These are phyloP conservation scores for Microcebus ravelobensis DNA, from an alignment of 2,113 vertebrate genomes.

Conservation along the genomic window DNA sequence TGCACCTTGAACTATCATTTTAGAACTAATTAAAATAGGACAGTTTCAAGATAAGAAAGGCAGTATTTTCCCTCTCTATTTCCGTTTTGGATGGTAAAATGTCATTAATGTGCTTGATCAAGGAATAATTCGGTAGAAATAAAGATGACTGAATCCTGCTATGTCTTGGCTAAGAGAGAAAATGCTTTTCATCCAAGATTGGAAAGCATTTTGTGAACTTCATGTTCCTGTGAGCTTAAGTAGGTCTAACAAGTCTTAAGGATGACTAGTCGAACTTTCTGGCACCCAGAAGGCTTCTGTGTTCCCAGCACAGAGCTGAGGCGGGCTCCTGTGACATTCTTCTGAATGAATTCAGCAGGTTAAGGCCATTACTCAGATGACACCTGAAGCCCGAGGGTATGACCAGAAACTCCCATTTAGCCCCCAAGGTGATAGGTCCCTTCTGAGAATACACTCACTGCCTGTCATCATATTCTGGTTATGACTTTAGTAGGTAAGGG, in stretches of 20 bases:
- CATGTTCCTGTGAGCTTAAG: conserved; percentile 62
- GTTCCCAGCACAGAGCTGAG: neutral
- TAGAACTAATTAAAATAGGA: neutral
- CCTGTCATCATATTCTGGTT: neutral
- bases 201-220: conserved; percentile 66
- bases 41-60: neutral
- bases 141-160: conserved; percentile 63
- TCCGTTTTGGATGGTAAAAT: conserved; percentile 25
- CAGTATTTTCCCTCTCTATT: neutral
- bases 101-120: neutral
- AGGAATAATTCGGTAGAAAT: conserved; percentile 60
- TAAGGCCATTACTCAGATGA: neutral
- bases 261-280: conserved; percentile 33
- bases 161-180: conserved; percentile 55
- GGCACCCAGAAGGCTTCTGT: neutral
- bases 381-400: neutral
- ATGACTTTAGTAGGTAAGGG: neutral
- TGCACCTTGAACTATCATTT: neutral
- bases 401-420: conserved; percentile 19
- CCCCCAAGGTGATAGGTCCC: neutral
- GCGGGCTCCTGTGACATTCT: neutral
- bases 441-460: neutral
- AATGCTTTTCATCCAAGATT: conserved; percentile 8
- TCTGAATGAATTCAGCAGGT: conserved; percentile 46
- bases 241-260: conserved; percentile 66